Evolutionary conservation across 2,797 vertebrate genomes (phyloP), one percentile per base, ranked within the genome.

Genomic region (Notolabrus celidotus): DNA sequence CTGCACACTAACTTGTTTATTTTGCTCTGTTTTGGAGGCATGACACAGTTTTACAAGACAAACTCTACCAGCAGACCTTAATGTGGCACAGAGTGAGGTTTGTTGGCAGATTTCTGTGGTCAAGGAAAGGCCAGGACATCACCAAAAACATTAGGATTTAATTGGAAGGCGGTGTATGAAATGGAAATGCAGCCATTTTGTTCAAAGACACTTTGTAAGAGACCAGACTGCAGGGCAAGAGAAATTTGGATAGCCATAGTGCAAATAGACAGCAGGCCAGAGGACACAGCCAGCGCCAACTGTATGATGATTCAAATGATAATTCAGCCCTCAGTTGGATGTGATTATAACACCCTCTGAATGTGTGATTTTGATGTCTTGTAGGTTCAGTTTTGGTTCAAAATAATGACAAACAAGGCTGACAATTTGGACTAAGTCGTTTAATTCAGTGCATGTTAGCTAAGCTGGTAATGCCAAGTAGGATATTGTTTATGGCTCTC

Each of bases 21-120:
- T n/a, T n/a, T n/a, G n/a, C n/a, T n/a, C n/a, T n/a, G n/a, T 60
- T 45, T 73, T 43, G 34, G 41, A 66, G 51, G 1, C 53, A 50
- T 75, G 67, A 60, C 75, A 77, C 67, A 80, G 46, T 83, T 87
- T 66, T 31, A 38, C 46, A 52, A 54, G 7, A 19, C 1, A 11
- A 47, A 66, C 20, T 52, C 36, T 27, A 49, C 11, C 49, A 52
- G 53, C 34, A 72, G 16, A 57, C 2, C 7, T 62, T 1, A 10
- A 11, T 1, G 2, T 1, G 17, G 7, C 27, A 20, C n/a, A 50
- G 46, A 38, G 17, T 16, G 9, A 23, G n/a, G 9, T 43, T 43
- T 47, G n/a, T 43, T 0, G 6, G n/a, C 16, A n/a, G 47, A 17
- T 19, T 23, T 5, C 43, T 12, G 19, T 34, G 4, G 10, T 10